phyloP scores from a whole-genome alignment of 2,113 vertebrate species.

The Cettia cetti region DNA sequence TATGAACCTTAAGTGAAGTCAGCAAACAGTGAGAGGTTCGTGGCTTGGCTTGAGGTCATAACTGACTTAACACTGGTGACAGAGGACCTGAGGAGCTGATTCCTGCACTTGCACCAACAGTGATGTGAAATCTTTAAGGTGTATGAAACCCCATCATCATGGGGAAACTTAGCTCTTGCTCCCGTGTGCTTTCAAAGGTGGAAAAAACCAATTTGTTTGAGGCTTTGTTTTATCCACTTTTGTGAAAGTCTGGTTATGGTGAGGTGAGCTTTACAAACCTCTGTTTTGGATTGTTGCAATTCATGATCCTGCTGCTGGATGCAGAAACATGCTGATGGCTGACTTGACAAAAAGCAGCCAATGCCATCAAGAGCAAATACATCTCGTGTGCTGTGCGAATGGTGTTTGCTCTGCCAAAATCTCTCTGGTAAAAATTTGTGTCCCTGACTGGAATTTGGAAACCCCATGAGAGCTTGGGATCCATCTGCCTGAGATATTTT shows the following conservation, averaged over 20 bases:
- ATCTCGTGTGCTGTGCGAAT: rapidly evolving
- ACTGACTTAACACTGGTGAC: background rate
- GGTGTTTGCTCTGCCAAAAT: background rate
- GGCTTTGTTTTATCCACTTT: background rate
- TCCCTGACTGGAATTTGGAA: background rate
- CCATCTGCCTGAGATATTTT: background rate
- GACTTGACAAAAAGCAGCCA: background rate
- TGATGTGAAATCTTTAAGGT: background rate
- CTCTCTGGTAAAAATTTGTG: background rate
- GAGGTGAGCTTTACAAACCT: background rate
- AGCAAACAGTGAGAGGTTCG: background rate
- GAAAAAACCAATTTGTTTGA: background rate
- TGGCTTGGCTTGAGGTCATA: background rate
- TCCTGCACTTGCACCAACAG: background rate
- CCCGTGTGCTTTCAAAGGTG: background rate
- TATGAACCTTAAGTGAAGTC: background rate
- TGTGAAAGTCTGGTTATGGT: background rate
- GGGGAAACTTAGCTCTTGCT: background rate
- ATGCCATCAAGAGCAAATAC: background rate
- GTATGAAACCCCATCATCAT: rapidly evolving
- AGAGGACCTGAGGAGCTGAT: background rate
- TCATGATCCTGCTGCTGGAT: background rate
- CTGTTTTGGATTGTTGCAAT: background rate
- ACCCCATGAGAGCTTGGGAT: background rate
- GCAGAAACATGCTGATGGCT: background rate